phyloP scores from a whole-genome alignment of 2,888 invertebrate genomes.

The Drosophila helvetica region DNA sequence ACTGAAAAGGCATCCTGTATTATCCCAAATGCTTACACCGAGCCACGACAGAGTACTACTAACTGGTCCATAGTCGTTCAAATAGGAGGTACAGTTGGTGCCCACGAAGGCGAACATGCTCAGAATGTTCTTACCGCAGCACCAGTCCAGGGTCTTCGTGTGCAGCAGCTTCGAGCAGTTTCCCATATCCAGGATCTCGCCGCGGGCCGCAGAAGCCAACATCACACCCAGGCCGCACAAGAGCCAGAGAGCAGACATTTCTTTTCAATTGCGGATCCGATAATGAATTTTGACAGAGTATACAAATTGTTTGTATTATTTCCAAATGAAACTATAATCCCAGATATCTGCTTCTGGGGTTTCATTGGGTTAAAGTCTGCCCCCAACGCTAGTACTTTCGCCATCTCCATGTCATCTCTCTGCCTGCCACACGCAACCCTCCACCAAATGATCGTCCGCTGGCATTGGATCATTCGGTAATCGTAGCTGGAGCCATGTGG shows the following conservation, averaged over 20 bases:
- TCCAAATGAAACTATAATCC: conserved; percentile 16
- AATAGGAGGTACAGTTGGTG: conserved; percentile 30
- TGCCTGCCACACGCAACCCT: conserved; percentile 12
- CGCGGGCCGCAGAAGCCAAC: neutral
- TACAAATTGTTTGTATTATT: neutral
- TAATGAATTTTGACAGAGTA: neutral
- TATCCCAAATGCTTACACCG: too few relatives aligned
- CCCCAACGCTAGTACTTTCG: too few relatives aligned
- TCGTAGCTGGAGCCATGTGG: neutral
- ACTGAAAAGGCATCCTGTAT: conserved; percentile 20
- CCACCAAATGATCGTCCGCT: too few relatives aligned
- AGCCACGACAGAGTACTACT: neutral
- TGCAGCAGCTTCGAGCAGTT: conserved; percentile 35
- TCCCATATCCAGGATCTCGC: neutral
- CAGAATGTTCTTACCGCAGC: conserved; percentile 42
- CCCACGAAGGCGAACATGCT: conserved; percentile 28
- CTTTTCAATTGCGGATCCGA: neutral
- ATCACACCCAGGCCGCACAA: neutral
- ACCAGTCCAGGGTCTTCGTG: conserved; percentile 24
- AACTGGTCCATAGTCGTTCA: conserved; percentile 36
- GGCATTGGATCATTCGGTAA: neutral
- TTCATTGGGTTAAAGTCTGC: too few relatives aligned
- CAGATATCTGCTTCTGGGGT: conserved; percentile 5
- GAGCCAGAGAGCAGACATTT: conserved; percentile 2
- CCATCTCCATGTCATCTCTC: conserved; percentile 18